Evolutionary conservation across 2,113 vertebrate species (phyloP), one percentile per base, ranked within the genome.

Genomic region (Plotosus lineatus): DNA sequence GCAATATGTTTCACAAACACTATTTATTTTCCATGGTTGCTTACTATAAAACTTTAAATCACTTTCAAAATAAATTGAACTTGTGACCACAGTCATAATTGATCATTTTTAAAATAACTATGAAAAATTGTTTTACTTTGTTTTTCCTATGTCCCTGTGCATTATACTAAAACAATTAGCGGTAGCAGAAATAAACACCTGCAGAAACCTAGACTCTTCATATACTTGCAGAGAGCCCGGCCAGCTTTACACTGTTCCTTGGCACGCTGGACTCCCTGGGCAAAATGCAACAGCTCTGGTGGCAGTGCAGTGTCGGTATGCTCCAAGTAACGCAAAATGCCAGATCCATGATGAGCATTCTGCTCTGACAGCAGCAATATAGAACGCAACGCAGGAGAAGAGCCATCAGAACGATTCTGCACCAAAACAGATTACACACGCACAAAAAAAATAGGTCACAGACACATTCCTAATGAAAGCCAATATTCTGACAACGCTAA

Each of bases 161-260:
- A n/a, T n/a, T n/a, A n/a, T n/a, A n/a, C n/a, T n/a, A n/a, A n/a
- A n/a, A n/a, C n/a, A n/a, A n/a, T n/a, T n/a, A n/a, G n/a, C 33
- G 12, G 3, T 63, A 10, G 40, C 31, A 23, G 8, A 42, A 66
- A 12, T 69, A 17, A 85, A 90, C 83, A 98, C 97, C 92, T 95
- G 95, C 97, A 98, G 88, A 93, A 90, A 46, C 97, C 97, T 56
- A 95, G 93, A 63, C 88, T 85, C 91, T 99, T 99, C 48, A 99
- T 88, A 84, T 86, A 91, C 1, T 77, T 79, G 89, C 97, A 99
- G 2, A 99, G 85, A 0, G 93, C 93, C 46, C 86, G 88, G 58
- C 68, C 31, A 5, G 77, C 83, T 84, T 95, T 98, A 53, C 86
- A 85, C 0, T 91, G 83, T 83, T 98, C 94, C 63, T 91, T 91